Percentiles rank a stretch among this genome's conserved stretches.
Evolutionary conservation across 2,888 invertebrate species (phyloP).

Genomic region (Leucophora obtusa): DNA sequence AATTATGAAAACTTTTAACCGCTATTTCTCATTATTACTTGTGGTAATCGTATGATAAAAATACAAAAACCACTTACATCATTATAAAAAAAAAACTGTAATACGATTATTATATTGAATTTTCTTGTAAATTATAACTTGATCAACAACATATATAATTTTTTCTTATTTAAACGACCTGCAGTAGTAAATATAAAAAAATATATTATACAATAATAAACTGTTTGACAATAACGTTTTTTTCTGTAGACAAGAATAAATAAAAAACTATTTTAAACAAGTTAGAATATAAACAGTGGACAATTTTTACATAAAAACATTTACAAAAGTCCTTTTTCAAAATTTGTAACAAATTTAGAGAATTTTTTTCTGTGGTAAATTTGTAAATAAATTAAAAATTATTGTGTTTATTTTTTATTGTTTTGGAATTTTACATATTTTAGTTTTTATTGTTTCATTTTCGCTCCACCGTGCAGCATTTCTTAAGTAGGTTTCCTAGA

Average conservation of each 20-base stretch:
- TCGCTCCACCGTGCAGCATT: too few relatives aligned
- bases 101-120: conserved; percentile 22
- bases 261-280: background rate
- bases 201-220: conserved; percentile 6
- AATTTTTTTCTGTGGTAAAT: too few relatives aligned
- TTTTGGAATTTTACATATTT: too few relatives aligned
- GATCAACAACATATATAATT: conserved; percentile 35
- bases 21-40: conserved; percentile 38
- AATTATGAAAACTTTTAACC: conserved; percentile 31
- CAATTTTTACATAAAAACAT: too few relatives aligned
- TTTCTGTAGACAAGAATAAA: background rate
- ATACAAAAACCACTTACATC: background rate
- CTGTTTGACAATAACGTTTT: conserved; percentile 38
- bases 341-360: too few relatives aligned
- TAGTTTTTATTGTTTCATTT: too few relatives aligned
- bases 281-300: background rate
- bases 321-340: too few relatives aligned
- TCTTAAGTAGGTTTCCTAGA: too few relatives aligned
- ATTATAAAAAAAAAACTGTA: conserved; percentile 34
- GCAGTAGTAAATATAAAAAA: background rate
- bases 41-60: conserved; percentile 23
- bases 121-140: conserved; percentile 43
- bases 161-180: background rate
- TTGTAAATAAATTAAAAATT: too few relatives aligned
- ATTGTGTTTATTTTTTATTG: too few relatives aligned